phyloP scores from a whole-genome alignment of 2,888 invertebrate genomes.

The Megalurothrips usitatus region DNA sequence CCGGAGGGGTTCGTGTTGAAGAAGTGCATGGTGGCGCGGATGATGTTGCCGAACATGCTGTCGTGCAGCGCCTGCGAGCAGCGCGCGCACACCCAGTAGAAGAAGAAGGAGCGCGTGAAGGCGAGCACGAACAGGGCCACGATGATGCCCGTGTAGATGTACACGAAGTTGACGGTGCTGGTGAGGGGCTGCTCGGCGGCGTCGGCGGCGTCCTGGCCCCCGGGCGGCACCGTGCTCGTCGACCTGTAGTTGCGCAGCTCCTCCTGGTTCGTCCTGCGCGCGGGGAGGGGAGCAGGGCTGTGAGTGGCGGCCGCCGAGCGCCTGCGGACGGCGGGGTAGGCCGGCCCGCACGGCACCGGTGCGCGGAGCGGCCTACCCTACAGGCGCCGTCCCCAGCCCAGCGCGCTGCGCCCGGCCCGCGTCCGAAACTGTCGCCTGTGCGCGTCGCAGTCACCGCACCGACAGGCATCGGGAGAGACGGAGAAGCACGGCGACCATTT shows the following conservation, averaged over 20 bases:
- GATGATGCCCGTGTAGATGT: constrained; percentile 58
- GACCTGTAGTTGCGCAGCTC: background rate
- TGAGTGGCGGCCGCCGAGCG: background rate
- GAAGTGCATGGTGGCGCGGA: constrained; percentile 76
- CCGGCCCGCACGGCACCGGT: no score
- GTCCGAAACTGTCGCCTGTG: constrained; percentile 37
- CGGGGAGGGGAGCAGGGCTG: background rate
- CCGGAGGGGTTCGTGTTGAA: constrained; percentile 81
- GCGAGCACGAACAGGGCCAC: constrained; percentile 50
- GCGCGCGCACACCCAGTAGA: constrained; percentile 71
- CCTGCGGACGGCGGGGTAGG: no score
- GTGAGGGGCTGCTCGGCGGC: background rate
- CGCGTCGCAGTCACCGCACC: no score
- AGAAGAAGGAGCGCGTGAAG: constrained; percentile 58
- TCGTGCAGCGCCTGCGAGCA: constrained; percentile 77
- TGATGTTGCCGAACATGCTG: constrained; percentile 74
- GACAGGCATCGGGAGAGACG: no score
- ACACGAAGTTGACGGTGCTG: constrained; percentile 44
- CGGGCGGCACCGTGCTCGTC: background rate
- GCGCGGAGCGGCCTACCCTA: background rate
- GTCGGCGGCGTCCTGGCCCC: background rate
- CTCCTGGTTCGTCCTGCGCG: constrained; percentile 1
- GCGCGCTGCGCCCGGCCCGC: background rate
- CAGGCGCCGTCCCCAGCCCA: background rate
- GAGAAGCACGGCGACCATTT: no score